phyloP scores from a whole-genome alignment of 2,797 vertebrate species.

The Enteromius anoplus region DNA sequence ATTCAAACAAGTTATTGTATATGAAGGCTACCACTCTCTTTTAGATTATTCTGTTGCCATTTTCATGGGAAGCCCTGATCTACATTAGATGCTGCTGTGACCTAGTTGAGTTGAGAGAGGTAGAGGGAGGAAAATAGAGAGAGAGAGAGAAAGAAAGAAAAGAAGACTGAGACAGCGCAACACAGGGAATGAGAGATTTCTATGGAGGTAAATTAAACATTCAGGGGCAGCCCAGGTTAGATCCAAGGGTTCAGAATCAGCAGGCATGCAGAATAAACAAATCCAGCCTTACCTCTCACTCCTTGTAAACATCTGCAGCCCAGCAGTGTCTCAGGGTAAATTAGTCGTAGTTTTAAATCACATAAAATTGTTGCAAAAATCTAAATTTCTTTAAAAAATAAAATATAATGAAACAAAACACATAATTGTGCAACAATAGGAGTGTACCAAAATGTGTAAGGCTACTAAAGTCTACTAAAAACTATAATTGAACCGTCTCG shows the following conservation, averaged over 20 bases:
- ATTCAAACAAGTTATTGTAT: slow-evolving; percentile 11
- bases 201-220: slow-evolving; percentile 31
- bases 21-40: slow-evolving; percentile 22
- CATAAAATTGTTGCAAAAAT: slow-evolving; percentile 4
- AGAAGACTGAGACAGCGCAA: background rate
- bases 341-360: background rate
- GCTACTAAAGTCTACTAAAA: background rate
- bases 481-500: background rate
- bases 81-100: slow-evolving; percentile 50
- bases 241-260: slow-evolving; percentile 43
- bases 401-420: background rate
- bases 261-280: slow-evolving; percentile 50
- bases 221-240: slow-evolving; percentile 35
- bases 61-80: slow-evolving; percentile 52
- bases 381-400: background rate
- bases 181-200: slow-evolving; percentile 22
- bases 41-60: slow-evolving; percentile 41
- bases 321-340: slow-evolving; percentile 17
- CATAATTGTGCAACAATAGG: background rate
- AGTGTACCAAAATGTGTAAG: background rate
- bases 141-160: slow-evolving; percentile 11
- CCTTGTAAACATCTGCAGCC: slow-evolving; percentile 45
- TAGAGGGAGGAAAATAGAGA: background rate
- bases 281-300: slow-evolving; percentile 29
- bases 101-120: slow-evolving; percentile 50